phyloP scores from a whole-genome alignment of 2,888 invertebrate genomes.

The Tethea ocularis region DNA sequence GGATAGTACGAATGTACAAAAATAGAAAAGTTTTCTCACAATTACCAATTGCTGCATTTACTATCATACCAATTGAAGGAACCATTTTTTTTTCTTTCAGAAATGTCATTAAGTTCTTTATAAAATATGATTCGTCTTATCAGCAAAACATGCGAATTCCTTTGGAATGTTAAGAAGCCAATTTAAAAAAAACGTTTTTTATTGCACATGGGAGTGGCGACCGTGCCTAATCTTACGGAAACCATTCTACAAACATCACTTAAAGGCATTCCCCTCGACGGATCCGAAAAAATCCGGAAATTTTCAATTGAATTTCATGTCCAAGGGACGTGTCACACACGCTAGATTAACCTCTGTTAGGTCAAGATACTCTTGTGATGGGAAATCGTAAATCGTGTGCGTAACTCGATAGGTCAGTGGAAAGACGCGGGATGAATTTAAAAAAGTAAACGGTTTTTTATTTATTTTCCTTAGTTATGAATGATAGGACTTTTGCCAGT shows the following conservation, averaged over 20 bases:
- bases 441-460: neutral
- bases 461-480: no score
- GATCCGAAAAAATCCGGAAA: slow-evolving; percentile 53
- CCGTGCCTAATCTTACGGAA: slow-evolving; percentile 65
- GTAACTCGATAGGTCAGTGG: slow-evolving; percentile 40
- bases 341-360: slow-evolving; percentile 65
- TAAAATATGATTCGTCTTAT: no score
- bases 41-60: no score
- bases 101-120: no score
- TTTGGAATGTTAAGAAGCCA: slow-evolving; percentile 9
- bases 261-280: slow-evolving; percentile 55
- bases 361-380: slow-evolving; percentile 43
- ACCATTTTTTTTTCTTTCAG: no score
- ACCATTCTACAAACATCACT: slow-evolving; percentile 68
- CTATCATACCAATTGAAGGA: no score
- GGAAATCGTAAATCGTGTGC: slow-evolving; percentile 62
- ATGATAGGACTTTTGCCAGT: no score
- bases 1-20: no score
- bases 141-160: neutral
- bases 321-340: slow-evolving; percentile 62
- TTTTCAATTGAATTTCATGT: slow-evolving; percentile 75
- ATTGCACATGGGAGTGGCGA: slow-evolving; percentile 19
- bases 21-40: no score
- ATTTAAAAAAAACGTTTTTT: slow-evolving; percentile 8
- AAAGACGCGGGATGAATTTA: neutral